phyloP scores from a whole-genome alignment of 2,797 vertebrate species.

The Rhinophrynus dorsalis region DNA sequence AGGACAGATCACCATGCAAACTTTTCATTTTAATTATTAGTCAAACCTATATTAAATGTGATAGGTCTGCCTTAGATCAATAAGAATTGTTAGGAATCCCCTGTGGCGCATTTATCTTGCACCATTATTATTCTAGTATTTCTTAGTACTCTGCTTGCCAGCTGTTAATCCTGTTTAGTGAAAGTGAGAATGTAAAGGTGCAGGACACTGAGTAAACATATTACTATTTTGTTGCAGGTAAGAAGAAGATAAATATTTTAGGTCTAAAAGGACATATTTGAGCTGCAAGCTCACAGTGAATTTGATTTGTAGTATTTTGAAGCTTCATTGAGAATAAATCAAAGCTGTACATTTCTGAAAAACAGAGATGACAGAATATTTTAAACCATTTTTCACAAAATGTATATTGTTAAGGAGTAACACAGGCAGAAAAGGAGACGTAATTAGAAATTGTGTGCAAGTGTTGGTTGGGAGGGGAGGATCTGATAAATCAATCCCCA shows the following conservation, averaged over 20 bases:
- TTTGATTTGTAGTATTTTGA: conserved; percentile 3
- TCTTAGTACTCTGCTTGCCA: no score
- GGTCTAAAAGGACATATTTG: neutral
- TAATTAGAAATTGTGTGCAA: neutral
- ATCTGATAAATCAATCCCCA: neutral
- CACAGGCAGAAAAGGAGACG: neutral
- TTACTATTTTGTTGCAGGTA: conserved; percentile 4
- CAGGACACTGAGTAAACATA: neutral
- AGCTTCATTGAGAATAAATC: conserved; percentile 7
- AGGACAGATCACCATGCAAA: no score
- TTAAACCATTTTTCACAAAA: neutral
- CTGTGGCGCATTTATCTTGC: no score
- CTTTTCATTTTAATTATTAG: no score
- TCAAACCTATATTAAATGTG: no score
- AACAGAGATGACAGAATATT: neutral
- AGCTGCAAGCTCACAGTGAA: neutral
- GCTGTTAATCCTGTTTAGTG: neutral
- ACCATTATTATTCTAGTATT: no score
- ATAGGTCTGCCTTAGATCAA: no score
- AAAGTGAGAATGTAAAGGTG: neutral
- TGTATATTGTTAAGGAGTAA: neutral
- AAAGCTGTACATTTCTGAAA: neutral
- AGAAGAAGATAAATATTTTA: conserved; percentile 1
- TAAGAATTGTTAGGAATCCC: no score
- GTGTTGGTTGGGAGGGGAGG: neutral